Base-by-base conservation (phyloP, 2,888 invertebrate species). In the Drosophila borealis region DNA sequence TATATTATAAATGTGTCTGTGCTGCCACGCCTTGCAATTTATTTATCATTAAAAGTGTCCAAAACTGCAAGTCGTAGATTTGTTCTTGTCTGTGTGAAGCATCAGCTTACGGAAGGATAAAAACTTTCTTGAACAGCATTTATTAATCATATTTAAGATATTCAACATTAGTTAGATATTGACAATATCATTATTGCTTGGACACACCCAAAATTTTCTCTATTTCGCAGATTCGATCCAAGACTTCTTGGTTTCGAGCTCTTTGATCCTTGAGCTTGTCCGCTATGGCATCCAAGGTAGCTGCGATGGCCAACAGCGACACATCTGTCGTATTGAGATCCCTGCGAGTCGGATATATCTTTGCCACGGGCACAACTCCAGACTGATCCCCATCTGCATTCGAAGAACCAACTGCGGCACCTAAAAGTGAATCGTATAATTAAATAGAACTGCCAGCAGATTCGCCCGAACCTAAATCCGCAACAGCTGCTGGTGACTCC, bases 221-320 rank as follows among this genome's bases (percentile, higher is more conserved):
- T 6, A 85, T 85, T 73, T 89, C 85, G 48, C 70, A 74, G 10
- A 85, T 70, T 44, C 85, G 61, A 63, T 89, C 78, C 36, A 89
- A 62, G 4, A 88, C 80, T 46, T 74, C 75, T 50, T 85, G 89
- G 49, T 85, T 85, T 9, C 88, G 71, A 9, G 61, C 55, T 41
- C 78, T 75, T 41, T 85, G 85, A 1, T 88, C 85, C 37, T 54
- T 77, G 1, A 85, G 66, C 13, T 69, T 77, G 39, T 82, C 86
- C 1, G 77, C 83, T 14, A 89, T 80, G 13, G 80, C 54, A 39
- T 88, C 83, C 37, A 85, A 36, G 4, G 86, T 79, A 2, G 88
- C 83, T 0, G 88, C 88, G 13, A 88, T 68, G 9, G 83, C 88
- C 56, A 88, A 49, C 0, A 89, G 51, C 1, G 89, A 85, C 0